Base-by-base conservation (phyloP, 1,140 invertebrate genomes). In the Brachystomella parvula region DNA sequence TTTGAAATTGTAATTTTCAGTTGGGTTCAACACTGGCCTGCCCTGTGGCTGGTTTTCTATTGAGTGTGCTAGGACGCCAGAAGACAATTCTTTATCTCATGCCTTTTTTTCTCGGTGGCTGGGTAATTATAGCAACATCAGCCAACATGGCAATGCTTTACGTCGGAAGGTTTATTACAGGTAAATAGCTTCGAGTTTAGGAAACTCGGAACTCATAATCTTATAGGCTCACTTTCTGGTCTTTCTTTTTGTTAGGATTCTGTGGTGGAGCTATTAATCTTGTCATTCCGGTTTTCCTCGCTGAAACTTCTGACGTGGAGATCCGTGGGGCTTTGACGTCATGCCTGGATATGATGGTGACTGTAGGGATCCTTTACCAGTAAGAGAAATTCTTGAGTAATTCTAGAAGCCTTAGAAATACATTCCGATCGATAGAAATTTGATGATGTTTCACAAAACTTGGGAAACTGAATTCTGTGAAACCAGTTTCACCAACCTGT, bases 321-420 rank as follows among this genome's bases (percentile, higher is more conserved):
- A 87, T 92, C 66, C 81, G 91, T 30, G 92, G 92, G 3, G 84
- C 84, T 0, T 78, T 93, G 1, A 89, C 91, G 0, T 86, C 90
- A 0, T 85, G 88, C 72, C 89, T 89, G 68, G 88, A 91, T 73
- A 76, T 90, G 9, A 86, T 87, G 81, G 81, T 90, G 39, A 88
- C 85, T 0, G 74, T 85, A 21, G 89, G 89, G 68, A 89, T 90
- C 39, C 76, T 89, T 0, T 77, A 85, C 21, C 81, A 84, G 0
- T 90, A 89, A 73, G 78, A 78, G 2, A 75, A 47, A 47, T 47
- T n/a, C n/a, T n/a, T n/a, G n/a, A n/a, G n/a, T n/a, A n/a, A n/a
- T n/a, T n/a, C n/a, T n/a, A n/a, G n/a, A n/a, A n/a, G n/a, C n/a
- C n/a, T n/a, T n/a, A n/a, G n/a, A n/a, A n/a, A n/a, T n/a, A n/a